Conservation (phyloP, 2,888 invertebrate species). For the Lapara coniferarum region DNA sequence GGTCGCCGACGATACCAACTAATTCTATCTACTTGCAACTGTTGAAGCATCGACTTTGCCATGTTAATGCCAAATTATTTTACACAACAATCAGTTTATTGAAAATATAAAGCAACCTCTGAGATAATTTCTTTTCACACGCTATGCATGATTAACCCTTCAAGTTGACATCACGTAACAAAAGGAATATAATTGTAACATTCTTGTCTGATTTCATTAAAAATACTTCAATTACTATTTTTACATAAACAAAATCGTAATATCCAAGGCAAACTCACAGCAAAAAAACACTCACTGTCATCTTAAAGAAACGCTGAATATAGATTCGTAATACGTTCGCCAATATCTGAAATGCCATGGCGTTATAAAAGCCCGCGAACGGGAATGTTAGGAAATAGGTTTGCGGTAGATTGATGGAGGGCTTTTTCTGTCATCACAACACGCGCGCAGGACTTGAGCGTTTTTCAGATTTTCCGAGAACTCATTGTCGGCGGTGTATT, state of each 20-base stretch:
- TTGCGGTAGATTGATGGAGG: constrained; percentile 69
- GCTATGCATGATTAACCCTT: too few species aligned
- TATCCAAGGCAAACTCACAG: background rate
- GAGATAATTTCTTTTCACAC: too few species aligned
- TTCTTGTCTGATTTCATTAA: background rate
- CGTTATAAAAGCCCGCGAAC: constrained; percentile 62
- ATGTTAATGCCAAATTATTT: background rate
- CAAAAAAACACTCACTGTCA: constrained; percentile 27
- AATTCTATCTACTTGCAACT: too few species aligned
- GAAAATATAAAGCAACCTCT: too few species aligned
- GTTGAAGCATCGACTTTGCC: background rate
- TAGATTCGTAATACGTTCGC: constrained; percentile 55
- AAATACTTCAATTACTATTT: background rate
- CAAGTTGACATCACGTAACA: too few species aligned
- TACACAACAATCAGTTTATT: background rate
- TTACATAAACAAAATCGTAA: background rate
- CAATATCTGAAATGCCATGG: constrained; percentile 62
- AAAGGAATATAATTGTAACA: background rate
- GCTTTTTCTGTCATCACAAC: constrained; percentile 73
- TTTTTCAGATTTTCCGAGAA: constrained; percentile 62
- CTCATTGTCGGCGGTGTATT: constrained; percentile 52
- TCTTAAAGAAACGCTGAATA: constrained; percentile 49
- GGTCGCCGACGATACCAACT: background rate
- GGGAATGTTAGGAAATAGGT: constrained; percentile 67
- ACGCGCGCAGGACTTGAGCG: constrained; percentile 57